phyloP scores from a whole-genome alignment of 2,797 vertebrate species.

The Scleropages formosus region DNA sequence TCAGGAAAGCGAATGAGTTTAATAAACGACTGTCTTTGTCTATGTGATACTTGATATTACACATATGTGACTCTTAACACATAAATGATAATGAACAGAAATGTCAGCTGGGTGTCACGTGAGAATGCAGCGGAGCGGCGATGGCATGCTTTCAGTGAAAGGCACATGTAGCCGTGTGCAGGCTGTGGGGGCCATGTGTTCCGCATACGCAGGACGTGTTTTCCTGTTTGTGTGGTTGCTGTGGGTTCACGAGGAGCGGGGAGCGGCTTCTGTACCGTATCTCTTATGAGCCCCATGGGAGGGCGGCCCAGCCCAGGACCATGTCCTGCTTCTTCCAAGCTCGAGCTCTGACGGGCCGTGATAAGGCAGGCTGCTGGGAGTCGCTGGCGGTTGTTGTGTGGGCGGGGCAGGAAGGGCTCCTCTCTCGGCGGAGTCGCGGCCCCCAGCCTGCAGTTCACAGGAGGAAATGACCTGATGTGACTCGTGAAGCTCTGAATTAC shows the following conservation, averaged over 20 bases:
- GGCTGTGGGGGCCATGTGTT: too few species aligned
- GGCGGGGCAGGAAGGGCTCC: conserved; percentile 8
- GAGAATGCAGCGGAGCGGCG: too few species aligned
- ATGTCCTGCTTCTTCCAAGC: not conserved
- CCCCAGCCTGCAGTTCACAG: not conserved
- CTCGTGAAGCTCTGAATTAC: not conserved
- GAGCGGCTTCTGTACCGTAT: too few species aligned
- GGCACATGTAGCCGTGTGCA: too few species aligned
- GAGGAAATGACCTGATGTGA: not conserved
- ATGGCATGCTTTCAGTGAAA: too few species aligned
- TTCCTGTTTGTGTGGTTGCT: not conserved
- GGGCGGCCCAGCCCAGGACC: not conserved
- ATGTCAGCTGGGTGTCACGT: too few species aligned
- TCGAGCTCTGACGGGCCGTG: not conserved
- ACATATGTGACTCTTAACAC: too few species aligned
- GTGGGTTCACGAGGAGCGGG: not conserved
- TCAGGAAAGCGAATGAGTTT: too few species aligned
- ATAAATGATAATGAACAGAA: too few species aligned
- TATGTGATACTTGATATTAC: too few species aligned
- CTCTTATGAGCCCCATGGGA: not conserved
- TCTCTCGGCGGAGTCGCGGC: not conserved
- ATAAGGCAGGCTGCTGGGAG: conserved; percentile 12
- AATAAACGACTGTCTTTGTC: too few species aligned
- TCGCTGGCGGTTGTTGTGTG: not conserved
- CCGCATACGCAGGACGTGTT: not conserved